Conservation (phyloP, 2,888 invertebrate species). For the Caenorhabditis macrosperma region DNA sequence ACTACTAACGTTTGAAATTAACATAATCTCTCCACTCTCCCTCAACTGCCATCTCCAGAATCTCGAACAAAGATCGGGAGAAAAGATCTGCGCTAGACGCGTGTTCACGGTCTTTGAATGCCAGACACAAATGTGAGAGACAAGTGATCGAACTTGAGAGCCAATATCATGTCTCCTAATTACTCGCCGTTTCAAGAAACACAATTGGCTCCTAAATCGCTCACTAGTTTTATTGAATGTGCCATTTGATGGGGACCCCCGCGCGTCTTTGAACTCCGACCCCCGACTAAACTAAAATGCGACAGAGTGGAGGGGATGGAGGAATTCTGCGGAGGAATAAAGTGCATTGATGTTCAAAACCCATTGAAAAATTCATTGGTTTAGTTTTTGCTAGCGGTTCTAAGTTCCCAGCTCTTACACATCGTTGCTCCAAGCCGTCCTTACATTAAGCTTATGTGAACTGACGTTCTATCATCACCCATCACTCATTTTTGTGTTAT, state of each 20-base stretch:
- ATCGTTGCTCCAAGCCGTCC: too few species aligned
- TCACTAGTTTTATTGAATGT: conserved; percentile 56
- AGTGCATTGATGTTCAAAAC: conserved; percentile 56
- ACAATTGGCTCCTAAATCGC: conserved; percentile 49
- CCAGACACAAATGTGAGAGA: neutral
- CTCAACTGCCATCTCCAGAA: conserved; percentile 1
- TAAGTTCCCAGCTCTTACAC: too few species aligned
- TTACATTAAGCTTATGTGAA: too few species aligned
- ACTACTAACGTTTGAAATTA: too few species aligned
- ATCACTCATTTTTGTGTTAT: conserved; percentile 22
- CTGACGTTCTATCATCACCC: conserved; percentile 1
- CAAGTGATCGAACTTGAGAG: conserved; percentile 16
- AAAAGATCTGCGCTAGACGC: neutral
- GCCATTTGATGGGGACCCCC: conserved; percentile 58
- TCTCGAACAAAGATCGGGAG: neutral
- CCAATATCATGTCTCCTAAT: conserved; percentile 21
- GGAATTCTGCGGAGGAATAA: conserved; percentile 4
- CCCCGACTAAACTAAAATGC: conserved; percentile 5
- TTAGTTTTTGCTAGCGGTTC: too few species aligned
- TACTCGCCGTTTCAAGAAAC: conserved; percentile 39
- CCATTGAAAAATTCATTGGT: conserved; percentile 39
- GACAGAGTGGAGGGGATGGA: conserved; percentile 1
- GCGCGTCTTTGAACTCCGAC: neutral
- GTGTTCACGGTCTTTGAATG: neutral
- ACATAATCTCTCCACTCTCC: conserved; percentile 7